Base-by-base conservation (phyloP, 2,888 invertebrate genomes). In the Meandrusa payeni region DNA sequence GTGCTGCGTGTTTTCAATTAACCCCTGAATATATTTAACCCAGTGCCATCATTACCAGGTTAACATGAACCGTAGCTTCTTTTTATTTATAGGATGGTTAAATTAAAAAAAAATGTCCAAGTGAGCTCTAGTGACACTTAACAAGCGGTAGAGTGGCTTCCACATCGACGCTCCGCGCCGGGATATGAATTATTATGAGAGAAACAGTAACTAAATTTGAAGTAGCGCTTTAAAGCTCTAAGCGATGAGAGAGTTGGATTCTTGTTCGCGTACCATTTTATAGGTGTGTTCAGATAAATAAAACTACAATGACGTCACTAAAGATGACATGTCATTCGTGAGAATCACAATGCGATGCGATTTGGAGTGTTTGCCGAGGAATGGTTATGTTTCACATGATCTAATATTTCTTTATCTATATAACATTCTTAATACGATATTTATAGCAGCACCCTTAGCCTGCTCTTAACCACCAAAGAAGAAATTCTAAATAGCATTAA, bases 171-270 rank as follows among this genome's bases (percentile, higher is more conserved):
- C 54, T 55, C 63, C 63, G 54, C 57, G 59, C 61, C 59, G 63
- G 59, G 63, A 63, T 71, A 73, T 78, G 76, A 77, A 72, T 74
- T 74, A 73, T 74, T 67, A 72, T 67, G 66, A 64, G 69, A 56
- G 59, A 58, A 59, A 63, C 61, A 62, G 63, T 65, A 71, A 76
- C 69, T 74, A 66, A 75, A 75, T 63, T 67, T 72, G 66, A 71
- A 78, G 76, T 69, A 69, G 63, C 69, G 69, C 72, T 72, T 72
- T 65, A 63, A 74, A 61, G 55, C 33, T 4, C 17, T 5, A 11
- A 15, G 33, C 32, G 32, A 13, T 33, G 23, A 44, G 44, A 45
- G 39, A 23, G 28, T 42, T 29, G 23, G 15, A 42, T 42, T 15
- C 15, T 22, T 36, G 28, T 7, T 29, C 34, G 29, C 41, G 4